Percentiles rank a stretch among this genome's conserved stretches.
Evolutionary conservation across 1,140 invertebrate genomes (phyloP).

Genomic region (Holcopasites calliopsidis): DNA sequence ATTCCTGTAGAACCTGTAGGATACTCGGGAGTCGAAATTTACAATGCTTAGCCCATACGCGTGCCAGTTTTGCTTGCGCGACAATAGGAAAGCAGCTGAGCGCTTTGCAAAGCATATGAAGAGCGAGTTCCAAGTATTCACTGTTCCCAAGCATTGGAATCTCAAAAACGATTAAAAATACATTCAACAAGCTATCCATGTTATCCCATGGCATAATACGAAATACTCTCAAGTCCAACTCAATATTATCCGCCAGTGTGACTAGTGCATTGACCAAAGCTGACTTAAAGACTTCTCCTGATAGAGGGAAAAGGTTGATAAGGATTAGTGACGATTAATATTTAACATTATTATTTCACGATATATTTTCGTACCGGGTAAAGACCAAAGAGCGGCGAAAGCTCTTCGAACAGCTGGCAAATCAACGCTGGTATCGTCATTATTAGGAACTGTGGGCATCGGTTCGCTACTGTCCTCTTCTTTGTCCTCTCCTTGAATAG

Average conservation of each 20-base stretch:
- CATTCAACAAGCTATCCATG: constrained; percentile 83
- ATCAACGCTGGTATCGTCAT: constrained; percentile 81
- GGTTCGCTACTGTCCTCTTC: constrained; percentile 86
- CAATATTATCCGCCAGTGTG: constrained; percentile 86
- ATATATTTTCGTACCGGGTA: constrained; percentile 72
- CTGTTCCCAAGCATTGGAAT: constrained; percentile 89
- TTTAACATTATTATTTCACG: too few species aligned
- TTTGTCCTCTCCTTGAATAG: constrained; percentile 90
- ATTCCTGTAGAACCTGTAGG: constrained; percentile 91
- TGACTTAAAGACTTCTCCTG: constrained; percentile 83
- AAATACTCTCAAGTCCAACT: constrained; percentile 86
- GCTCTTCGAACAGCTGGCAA: constrained; percentile 83
- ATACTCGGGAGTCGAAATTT: constrained; percentile 86
- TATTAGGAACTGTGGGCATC: constrained; percentile 78
- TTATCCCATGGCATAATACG: constrained; percentile 73
- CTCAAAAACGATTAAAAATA: constrained; percentile 93
- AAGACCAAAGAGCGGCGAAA: constrained; percentile 81
- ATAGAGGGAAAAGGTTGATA: too few species aligned
- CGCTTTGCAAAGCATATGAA: constrained; percentile 90
- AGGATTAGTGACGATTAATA: too few species aligned
- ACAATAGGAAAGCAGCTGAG: constrained; percentile 85
- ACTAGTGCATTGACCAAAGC: constrained; percentile 90
- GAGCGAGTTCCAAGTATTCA: constrained; percentile 90
- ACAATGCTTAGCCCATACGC: constrained; percentile 88
- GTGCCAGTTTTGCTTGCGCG: constrained; percentile 90